Evolutionary conservation across 2,113 vertebrate species (phyloP), one percentile per base, ranked within the genome.

Genomic region (Mormyrus lacerda): DNA sequence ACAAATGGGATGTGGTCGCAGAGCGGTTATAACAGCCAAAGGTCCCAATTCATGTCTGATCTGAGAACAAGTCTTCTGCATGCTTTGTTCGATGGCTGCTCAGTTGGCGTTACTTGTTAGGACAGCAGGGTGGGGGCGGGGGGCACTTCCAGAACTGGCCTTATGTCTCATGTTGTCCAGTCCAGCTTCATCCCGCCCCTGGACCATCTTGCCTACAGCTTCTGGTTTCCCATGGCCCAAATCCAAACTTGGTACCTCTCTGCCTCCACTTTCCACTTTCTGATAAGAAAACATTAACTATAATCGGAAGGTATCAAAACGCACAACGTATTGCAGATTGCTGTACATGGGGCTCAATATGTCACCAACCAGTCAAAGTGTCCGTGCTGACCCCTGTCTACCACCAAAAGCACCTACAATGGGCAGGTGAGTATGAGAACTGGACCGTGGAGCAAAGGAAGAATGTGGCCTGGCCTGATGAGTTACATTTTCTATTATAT

Each of bases 1-100:
- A 15, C 82, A 47, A 51, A 92, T 91, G 88, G 90, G 39, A 91
- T 87, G 89, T 91, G 88, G 88, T 88, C 44, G 0, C 27, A 9
- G 51, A 24, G 11, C 27, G 42, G 42, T 15, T 10, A 58, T 87
- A 82, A 83, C 82, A 83, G 79, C 48, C 39, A 17, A 17, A n/a
- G 9, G 79, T 17, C 31, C 27, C 15, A 21, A 47, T 42, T n/a
- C n/a, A 27, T 73, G 65, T 50, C 15, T 76, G 31, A 31, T 61
- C 48, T 58, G 31, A 39, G 51, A 19, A 6, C 55, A 58, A 65
- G 61, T 27, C n/a, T 65, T 27, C 61, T 65, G 61, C n/a, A 65
- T 3, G 9, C n/a, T 65, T 65, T 65, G 61, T 9, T 61, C 8
- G 24, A 65, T 65, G 61, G 61, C 61, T 65, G 61, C 61, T 31